Base-by-base conservation (phyloP, 23 tunicate genomes). In the Diplosoma virens region DNA sequence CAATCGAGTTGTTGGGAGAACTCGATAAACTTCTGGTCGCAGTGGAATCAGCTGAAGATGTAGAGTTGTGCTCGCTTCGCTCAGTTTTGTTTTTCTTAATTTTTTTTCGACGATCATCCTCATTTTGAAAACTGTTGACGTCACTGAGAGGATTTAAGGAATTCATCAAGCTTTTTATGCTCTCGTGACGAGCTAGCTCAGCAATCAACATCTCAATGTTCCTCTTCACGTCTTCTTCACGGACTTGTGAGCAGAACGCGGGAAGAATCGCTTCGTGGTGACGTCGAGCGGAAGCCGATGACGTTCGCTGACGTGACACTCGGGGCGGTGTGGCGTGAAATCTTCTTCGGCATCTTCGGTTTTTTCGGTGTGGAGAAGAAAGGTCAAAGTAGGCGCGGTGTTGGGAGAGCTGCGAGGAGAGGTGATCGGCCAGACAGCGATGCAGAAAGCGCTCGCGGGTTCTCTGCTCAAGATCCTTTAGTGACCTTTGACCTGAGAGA, bases 401-500 rank as follows among this genome's bases (percentile, higher is more conserved):
- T n/a, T 67, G 14, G 22, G 68, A 46, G 11, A 80, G 77, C 21
- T 47, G 63, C 29, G 73, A 18, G 23, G 50, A 41, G 25, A 59
- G 77, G 30, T 67, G 36, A 1, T 18, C 48, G 56, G 55, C 77
- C 25, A 80, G 77, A 48, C 70, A 80, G 1, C 69, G 77, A 80
- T 80, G 84, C 53, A 80, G 58, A 56, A 80, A 53, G 20, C 53
- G 56, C 36, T 80, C 84, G 11, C 77, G 67, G 1, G 33, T 36
- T 20, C 23, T 35, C 28, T 33, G 69, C 35, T 61, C n/a, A n/a
- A n/a, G n/a, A n/a, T n/a, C n/a, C n/a, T n/a, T n/a, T n/a, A n/a
- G n/a, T n/a, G n/a, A n/a, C n/a, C n/a, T n/a, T n/a, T n/a, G n/a
- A n/a, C n/a, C n/a, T n/a, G n/a, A n/a, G n/a, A n/a, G n/a, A n/a